Base-by-base conservation (phyloP, 2,113 vertebrate species). In the Nansenia antarctica region DNA sequence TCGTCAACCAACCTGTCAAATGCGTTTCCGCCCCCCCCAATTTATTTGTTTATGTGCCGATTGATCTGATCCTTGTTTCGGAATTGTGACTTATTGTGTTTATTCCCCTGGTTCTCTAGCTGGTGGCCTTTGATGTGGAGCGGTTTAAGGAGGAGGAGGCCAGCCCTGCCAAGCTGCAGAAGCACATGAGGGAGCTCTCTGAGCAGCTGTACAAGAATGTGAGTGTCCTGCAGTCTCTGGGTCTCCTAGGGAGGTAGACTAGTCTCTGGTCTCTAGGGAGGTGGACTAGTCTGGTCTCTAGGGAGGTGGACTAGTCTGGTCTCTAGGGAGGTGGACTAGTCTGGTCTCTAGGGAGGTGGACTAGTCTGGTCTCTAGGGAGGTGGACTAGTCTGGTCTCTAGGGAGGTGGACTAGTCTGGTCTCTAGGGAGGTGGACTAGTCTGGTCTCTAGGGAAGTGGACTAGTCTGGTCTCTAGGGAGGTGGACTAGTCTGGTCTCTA, bases 141-240 rank as follows among this genome's bases (percentile, higher is more conserved):
- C 92, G 90, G 89, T 95, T 98, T 85, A 97, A 95, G 87, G 92
- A 95, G 77, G 96, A 98, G 76, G 95, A 96, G 68, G 88, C 90
- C 78, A 94, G 88, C 77, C 89, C 93, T 63, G 66, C 83, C 65
- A 96, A 94, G 86, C 88, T 96, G 64, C 93, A 96, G 89, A 98
- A 95, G 75, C 93, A 95, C 73, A 90, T 98, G 69, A 91, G 94
- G 88, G 94, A 98, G 78, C 93, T 99, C 77, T 96, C 98, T 8
- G 96, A 99, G 74, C 98, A 97, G 60, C 93, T 99, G 1, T 94
- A 95, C 82, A 96, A 89, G 94, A 99, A 99, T 74, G 97, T 98
- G 88, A 95, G 96, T 37, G 39, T 35, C 32, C 5, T 14, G n/a
- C 45, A 49, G 45, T n/a, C n/a, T 22, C 45, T 20, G 45, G 45